phyloP scores from a whole-genome alignment of 2,113 vertebrate species.

The Ceyx melanurus region DNA sequence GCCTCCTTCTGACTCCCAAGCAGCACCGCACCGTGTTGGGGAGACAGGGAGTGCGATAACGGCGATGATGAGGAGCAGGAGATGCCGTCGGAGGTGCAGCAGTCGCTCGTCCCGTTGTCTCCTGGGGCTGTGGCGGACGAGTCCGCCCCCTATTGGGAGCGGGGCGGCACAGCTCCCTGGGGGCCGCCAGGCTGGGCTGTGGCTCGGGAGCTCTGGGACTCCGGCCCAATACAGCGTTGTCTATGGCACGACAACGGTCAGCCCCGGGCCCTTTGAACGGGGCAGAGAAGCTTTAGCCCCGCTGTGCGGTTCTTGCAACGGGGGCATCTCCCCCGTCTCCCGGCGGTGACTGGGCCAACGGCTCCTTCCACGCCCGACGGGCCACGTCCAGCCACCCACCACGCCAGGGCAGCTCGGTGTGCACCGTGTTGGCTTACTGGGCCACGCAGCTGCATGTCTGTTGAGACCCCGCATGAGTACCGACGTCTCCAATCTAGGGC shows the following conservation, averaged over 20 bases:
- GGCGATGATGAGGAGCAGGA: not conserved
- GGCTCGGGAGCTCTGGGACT: no score
- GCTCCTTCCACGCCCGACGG: not conserved
- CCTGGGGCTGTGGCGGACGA: not conserved
- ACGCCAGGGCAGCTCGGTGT: not conserved
- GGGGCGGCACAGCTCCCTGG: not conserved
- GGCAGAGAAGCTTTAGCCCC: not conserved
- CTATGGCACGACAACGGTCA: not conserved
- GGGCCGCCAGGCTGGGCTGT: not conserved
- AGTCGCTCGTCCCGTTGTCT: not conserved
- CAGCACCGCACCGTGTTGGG: not conserved
- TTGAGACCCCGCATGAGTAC: not conserved
- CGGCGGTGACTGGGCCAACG: not conserved
- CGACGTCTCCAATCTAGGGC: not conserved
- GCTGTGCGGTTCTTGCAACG: not conserved
- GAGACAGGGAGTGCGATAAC: not conserved
- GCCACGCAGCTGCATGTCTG: not conserved
- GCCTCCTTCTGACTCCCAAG: not conserved
- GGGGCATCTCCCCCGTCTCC: fast-evolving
- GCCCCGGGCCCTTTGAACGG: no score
- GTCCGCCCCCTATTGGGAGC: conserved; percentile 76
- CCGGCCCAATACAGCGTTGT: not conserved
- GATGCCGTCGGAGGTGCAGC: not conserved
- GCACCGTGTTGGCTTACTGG: not conserved
- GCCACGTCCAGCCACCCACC: not conserved